phyloP scores from a whole-genome alignment of 2,797 vertebrate genomes.

The Oceanodroma leucorhoa region DNA sequence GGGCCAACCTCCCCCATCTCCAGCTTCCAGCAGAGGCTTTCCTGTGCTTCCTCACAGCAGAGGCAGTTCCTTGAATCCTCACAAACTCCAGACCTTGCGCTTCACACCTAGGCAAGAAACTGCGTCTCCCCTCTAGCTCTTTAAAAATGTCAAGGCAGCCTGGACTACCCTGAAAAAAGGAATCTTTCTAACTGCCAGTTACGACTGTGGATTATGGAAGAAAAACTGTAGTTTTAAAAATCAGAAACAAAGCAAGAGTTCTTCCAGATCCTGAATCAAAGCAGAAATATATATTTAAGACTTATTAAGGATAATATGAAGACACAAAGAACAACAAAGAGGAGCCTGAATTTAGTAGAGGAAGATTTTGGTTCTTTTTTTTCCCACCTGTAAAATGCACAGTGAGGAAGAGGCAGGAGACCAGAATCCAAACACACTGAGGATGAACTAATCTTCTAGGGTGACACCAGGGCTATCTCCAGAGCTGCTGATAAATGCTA shows the following conservation, averaged over 20 bases:
- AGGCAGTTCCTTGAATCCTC: not conserved
- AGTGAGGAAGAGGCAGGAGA: not conserved
- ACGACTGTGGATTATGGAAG: not conserved
- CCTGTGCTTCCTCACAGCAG: not conserved
- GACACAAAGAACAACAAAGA: not conserved
- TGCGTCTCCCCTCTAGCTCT: not conserved
- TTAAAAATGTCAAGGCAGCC: not conserved
- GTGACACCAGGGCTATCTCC: not conserved
- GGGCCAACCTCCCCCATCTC: not conserved
- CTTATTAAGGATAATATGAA: not conserved
- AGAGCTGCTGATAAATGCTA: not conserved
- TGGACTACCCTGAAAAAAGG: not conserved
- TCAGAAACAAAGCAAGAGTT: not conserved
- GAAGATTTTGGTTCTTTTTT: not conserved
- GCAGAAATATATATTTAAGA: not conserved
- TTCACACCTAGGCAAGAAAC: not conserved
- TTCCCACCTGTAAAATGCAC: not conserved
- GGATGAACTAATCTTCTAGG: not conserved
- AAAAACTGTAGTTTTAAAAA: not conserved
- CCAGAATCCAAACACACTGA: not conserved
- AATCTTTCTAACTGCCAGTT: not conserved
- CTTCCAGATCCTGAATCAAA: not conserved
- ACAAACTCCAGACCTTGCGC: not conserved
- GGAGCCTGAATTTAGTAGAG: not conserved
- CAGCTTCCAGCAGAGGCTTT: not conserved